These are phyloP conservation scores for Eustalomyia histrio DNA, from an alignment of 2,888 invertebrate species.

Conservation along the genomic window DNA sequence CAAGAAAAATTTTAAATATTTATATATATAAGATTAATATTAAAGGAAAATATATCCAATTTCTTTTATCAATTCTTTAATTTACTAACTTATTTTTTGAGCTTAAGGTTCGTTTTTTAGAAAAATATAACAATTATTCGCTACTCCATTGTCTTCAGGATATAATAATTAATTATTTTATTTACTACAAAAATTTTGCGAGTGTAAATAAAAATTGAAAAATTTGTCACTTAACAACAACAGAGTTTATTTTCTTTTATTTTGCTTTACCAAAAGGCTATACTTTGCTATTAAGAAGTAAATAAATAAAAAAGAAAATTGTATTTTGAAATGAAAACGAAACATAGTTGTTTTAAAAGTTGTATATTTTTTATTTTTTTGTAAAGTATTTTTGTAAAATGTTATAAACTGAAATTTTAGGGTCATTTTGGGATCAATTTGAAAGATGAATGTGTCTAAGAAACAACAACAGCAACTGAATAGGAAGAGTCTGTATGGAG, in stretches of 20 bases:
- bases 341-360: neutral
- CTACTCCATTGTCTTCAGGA: no score
- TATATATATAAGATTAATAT: no score
- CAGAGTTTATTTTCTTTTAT: no score
- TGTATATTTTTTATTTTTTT: neutral
- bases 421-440: constrained; percentile 64
- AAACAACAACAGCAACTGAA: neutral
- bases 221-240: constrained; percentile 12
- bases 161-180: no score
- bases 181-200: neutral
- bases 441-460: constrained; percentile 55
- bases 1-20: no score
- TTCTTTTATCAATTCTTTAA: no score
- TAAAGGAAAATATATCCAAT: no score
- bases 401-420: constrained; percentile 57
- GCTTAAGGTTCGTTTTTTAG: no score
- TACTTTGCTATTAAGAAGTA: constrained; percentile 28
- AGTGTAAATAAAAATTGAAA: constrained; percentile 7
- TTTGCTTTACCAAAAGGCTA: constrained; percentile 17
- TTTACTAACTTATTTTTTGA: no score
- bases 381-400: constrained; percentile 4
- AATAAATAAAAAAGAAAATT: neutral
- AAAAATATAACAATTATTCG: no score
- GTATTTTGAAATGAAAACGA: neutral
- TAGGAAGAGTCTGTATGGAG: neutral